A percentile compares a stretch with the other conserved stretches of the same genome.
Conservation (phyloP, 1,140 invertebrate species). For the Drosophila orosa region DNA sequence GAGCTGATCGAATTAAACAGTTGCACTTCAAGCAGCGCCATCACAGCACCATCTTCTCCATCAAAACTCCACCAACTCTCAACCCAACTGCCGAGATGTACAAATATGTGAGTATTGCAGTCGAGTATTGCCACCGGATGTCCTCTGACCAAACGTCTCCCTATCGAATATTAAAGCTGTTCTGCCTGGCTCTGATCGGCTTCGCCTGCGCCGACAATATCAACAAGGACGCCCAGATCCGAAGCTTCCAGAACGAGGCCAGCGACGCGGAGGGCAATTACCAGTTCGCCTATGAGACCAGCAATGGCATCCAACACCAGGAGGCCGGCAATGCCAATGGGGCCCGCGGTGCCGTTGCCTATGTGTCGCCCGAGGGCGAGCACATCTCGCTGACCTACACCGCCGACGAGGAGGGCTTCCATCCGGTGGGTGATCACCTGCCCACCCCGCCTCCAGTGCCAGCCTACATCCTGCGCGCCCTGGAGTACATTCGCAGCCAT, state of each 20-base stretch:
- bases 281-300: slow-evolving; percentile 79
- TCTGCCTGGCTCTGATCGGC: slow-evolving; percentile 70
- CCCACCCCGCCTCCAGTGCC: slow-evolving; percentile 85
- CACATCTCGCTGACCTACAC: slow-evolving; percentile 86
- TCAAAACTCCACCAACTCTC: background rate
- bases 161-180: slow-evolving; percentile 38
- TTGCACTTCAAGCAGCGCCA: slow-evolving; percentile 66
- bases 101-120: slow-evolving; percentile 72
- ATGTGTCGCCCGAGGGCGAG: slow-evolving; percentile 84
- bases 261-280: slow-evolving; percentile 79
- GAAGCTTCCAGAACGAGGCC: slow-evolving; percentile 78
- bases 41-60: slow-evolving; percentile 41
- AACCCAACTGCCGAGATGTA: slow-evolving; percentile 48
- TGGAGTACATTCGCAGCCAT: slow-evolving; percentile 85
- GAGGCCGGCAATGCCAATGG: slow-evolving; percentile 75
- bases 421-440: slow-evolving; percentile 85
- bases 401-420: slow-evolving; percentile 87
- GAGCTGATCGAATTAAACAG: slow-evolving; percentile 67
- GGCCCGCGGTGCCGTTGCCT: slow-evolving; percentile 68
- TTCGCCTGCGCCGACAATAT: slow-evolving; percentile 75
- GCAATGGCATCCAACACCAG: slow-evolving; percentile 79
- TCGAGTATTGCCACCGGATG: background rate
- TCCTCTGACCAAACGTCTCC: background rate
- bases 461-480: slow-evolving; percentile 74
- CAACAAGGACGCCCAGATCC: slow-evolving; percentile 82